phyloP scores from a whole-genome alignment of 2,888 invertebrate species.

The Metacarcinus magister region DNA sequence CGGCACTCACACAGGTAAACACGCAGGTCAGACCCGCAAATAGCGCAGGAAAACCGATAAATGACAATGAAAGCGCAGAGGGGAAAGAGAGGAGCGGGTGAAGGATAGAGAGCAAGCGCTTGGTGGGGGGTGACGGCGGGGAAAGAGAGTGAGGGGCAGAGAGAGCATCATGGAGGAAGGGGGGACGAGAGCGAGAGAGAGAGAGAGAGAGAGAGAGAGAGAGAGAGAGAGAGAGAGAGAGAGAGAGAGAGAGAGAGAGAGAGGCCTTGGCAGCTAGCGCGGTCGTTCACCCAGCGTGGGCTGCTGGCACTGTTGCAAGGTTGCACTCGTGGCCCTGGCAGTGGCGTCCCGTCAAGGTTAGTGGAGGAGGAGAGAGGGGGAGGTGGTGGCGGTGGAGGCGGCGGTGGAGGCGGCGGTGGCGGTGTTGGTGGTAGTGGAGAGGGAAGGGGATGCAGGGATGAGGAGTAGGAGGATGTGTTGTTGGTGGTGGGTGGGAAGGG shows the following conservation, averaged over 20 bases:
- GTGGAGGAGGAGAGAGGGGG: conserved; percentile 23
- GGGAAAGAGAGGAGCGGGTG: conserved; percentile 59
- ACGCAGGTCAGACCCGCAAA: conserved; percentile 55
- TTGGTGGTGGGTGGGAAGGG: not conserved
- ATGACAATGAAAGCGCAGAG: conserved; percentile 58
- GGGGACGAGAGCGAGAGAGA: conserved; percentile 17
- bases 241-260: conserved; percentile 32
- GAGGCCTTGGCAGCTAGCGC: conserved; percentile 63
- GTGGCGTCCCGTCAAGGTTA: conserved; percentile 72
- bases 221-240: conserved; percentile 52
- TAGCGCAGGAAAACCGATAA: conserved; percentile 58
- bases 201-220: conserved; percentile 55
- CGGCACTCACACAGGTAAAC: conserved; percentile 35
- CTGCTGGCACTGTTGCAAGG: conserved; percentile 76
- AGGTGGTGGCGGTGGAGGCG: not conserved
- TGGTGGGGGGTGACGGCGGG: conserved; percentile 3
- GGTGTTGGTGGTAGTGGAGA: not conserved
- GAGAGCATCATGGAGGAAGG: not conserved
- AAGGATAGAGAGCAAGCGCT: conserved; percentile 59
- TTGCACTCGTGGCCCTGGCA: conserved; percentile 75
- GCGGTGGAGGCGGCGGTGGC: not conserved
- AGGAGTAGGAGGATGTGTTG: no score
- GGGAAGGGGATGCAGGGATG: not conserved
- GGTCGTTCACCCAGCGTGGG: conserved; percentile 71
- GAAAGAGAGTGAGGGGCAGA: conserved; percentile 28